Evolutionary conservation across 1,140 invertebrate species (phyloP), one percentile per base, ranked within the genome.

Genomic region (Tigriopus japonicus): DNA sequence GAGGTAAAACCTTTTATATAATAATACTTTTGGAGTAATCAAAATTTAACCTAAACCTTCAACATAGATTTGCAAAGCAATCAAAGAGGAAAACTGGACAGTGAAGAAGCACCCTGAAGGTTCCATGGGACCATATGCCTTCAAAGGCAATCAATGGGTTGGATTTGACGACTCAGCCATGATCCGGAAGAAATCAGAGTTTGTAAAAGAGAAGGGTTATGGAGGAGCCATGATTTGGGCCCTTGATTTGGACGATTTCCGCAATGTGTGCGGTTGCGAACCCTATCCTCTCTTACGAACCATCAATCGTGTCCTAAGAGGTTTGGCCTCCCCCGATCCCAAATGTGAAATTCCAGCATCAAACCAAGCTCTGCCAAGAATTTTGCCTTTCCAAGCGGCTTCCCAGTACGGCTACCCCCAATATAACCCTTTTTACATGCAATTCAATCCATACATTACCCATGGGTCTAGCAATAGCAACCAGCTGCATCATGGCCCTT

Each of bases 131-230:
- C 87, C 88, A 0, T 90, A 85, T 67, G 86, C 87, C 0, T 85
- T 81, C 67, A 85, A 84, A 62, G 62, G 43, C 24, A 42, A 81
- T 0, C 87, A 91, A 68, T 93, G 90, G 89, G 83, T 93, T 24
- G 88, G 89, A 12, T 94, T 90, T 68, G 91, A 95, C 70, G 81
- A 91, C 67, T 72, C 75, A 2, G 75, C 78, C 64, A 86, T 84
- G 67, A 72, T 91, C 1, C 80, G 85, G 65, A 84, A 86, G 53
- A 92, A 92, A 72, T 86, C 89, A 81, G 81, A 88, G 65, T 88
- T 78, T 70, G 83, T 89, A 60, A 86, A 84, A 67, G 67, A 77
- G 13, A 85, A 82, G 66, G 83, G 85, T 0, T 87, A 90, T 66
- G 80, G 81, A 0, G 88, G 88, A 6, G 78, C 84, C 0, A 92